Conservation (phyloP, 2,113 vertebrate species). For the Anolis carolinensis region DNA sequence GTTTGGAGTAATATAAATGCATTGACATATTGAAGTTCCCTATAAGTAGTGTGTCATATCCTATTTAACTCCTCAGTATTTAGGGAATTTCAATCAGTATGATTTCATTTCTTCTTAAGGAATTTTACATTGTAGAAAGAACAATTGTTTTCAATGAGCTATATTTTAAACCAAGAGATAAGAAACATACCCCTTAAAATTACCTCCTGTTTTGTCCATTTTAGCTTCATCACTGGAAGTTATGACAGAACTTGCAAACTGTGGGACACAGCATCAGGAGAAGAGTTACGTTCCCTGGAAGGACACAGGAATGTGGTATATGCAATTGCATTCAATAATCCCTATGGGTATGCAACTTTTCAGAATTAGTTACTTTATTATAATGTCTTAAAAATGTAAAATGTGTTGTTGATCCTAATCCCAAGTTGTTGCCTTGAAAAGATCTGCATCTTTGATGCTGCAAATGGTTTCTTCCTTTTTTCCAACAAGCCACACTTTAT, state of each 20-base stretch:
- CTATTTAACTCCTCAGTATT: no score
- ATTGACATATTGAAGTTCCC: neutral
- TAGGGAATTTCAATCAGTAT: no score
- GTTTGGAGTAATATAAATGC: neutral
- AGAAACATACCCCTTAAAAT: neutral
- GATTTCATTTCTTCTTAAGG: no score
- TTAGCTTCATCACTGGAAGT: conserved; percentile 95
- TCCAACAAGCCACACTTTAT: neutral
- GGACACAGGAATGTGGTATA: conserved; percentile 94
- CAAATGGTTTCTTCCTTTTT: neutral
- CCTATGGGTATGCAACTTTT: conserved; percentile 84
- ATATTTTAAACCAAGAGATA: neutral
- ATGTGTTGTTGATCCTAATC: neutral
- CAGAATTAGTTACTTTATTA: neutral
- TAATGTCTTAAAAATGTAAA: neutral
- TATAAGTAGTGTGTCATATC: no score
- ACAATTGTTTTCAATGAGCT: neutral
- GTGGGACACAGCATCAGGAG: conserved; percentile 90
- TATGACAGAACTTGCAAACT: conserved; percentile 95
- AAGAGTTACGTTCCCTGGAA: conserved; percentile 82
- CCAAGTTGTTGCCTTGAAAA: neutral
- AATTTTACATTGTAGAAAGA: neutral
- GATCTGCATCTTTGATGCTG: conserved; percentile 1
- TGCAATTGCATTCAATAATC: conserved; percentile 95
- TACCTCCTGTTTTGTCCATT: conserved; percentile 37